A percentile compares a stretch with the other conserved stretches of the same genome.
Conservation (phyloP, 2,888 invertebrate species). For the Automeris io region DNA sequence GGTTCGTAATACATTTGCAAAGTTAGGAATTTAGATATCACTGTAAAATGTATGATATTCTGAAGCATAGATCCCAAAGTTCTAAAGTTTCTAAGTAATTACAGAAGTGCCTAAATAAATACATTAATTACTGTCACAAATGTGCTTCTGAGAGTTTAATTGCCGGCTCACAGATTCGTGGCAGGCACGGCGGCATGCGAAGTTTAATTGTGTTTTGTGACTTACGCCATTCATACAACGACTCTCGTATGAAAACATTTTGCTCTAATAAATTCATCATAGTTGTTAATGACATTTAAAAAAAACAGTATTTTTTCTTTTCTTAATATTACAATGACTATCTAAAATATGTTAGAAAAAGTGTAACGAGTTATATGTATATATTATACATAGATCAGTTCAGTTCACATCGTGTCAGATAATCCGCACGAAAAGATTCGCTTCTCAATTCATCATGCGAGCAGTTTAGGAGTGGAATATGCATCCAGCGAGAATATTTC, state of each 20-base stretch:
- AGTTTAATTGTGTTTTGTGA: constrained; percentile 32
- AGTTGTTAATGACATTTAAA: neutral
- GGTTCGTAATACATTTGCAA: no score
- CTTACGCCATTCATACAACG: neutral
- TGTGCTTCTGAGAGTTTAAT: constrained; percentile 26
- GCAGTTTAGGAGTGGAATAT: no score
- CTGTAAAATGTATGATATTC: neutral
- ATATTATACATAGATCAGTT: no score
- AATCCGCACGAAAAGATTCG: no score
- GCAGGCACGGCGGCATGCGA: constrained; percentile 24
- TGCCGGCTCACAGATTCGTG: constrained; percentile 28
- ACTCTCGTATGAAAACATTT: neutral
- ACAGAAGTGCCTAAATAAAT: constrained; percentile 6
- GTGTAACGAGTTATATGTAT: no score
- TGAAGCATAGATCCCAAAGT: neutral
- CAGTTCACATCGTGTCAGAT: no score
- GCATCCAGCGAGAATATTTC: no score
- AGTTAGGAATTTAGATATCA: no score
- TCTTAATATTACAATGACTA: no score
- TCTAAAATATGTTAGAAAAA: no score
- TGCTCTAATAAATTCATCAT: neutral
- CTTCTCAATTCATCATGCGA: no score
- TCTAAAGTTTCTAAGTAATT: neutral
- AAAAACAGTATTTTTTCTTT: no score
- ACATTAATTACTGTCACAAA: constrained; percentile 34